phyloP scores from a whole-genome alignment of 1,140 invertebrate genomes.

The Sitophilus oryzae region DNA sequence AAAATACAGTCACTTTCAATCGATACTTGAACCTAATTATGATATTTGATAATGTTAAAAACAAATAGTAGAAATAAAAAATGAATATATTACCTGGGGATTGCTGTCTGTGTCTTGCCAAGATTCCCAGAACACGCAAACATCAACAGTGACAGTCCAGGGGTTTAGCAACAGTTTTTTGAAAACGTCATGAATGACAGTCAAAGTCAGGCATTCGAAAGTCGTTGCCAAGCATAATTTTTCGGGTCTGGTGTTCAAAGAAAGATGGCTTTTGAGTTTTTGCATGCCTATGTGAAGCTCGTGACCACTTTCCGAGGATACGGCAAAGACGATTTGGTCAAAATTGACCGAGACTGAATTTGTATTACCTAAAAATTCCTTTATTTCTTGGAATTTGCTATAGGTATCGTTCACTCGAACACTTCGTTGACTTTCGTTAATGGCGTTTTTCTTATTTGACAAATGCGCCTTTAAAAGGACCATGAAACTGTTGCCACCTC shows the following conservation, averaged over 20 bases:
- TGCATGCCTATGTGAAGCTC: conserved; percentile 47
- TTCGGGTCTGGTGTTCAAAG: conserved; percentile 48
- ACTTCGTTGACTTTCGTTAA: background rate
- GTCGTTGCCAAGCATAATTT: conserved; percentile 47
- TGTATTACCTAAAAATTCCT: conserved; percentile 34
- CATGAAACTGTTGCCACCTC: conserved; percentile 17
- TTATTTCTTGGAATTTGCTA: conserved; percentile 35
- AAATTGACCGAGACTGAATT: conserved; percentile 47
- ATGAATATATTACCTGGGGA: conserved; percentile 38
- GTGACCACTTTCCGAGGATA: conserved; percentile 44
- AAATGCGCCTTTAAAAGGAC: conserved; percentile 7
- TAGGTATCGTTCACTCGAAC: conserved; percentile 24
- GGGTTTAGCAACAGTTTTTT: conserved; percentile 53
- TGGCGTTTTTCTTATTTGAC: background rate
- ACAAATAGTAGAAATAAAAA: background rate
- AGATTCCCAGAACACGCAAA: conserved; percentile 52
- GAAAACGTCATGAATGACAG: conserved; percentile 42
- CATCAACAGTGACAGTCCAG: conserved; percentile 49
- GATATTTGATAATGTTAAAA: background rate
- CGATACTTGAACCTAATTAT: conserved; percentile 45
- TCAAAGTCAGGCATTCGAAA: conserved; percentile 51
- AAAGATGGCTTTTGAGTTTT: conserved; percentile 47
- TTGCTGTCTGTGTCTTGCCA: conserved; percentile 48
- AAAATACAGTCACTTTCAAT: conserved; percentile 49
- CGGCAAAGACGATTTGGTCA: conserved; percentile 50